Conservation (phyloP, 2,888 invertebrate genomes). For the Liopterus haemorrhoidalis region DNA sequence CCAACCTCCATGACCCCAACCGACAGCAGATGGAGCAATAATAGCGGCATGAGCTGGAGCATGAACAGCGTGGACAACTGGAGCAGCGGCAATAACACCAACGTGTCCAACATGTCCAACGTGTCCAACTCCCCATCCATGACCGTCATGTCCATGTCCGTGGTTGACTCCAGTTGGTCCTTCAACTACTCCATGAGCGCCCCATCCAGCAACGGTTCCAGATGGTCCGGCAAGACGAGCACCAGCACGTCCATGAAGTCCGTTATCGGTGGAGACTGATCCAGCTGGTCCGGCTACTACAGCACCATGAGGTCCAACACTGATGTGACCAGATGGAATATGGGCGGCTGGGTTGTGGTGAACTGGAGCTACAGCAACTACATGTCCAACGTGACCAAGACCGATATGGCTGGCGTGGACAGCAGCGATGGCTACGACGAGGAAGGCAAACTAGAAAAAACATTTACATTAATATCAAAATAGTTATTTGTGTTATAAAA, state of each 20-base stretch:
- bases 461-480: background rate
- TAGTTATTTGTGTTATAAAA: background rate
- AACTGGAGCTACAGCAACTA: too few species aligned
- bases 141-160: constrained; percentile 18
- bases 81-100: constrained; percentile 7
- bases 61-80: constrained; percentile 4
- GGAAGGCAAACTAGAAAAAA: constrained; percentile 12
- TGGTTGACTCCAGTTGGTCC: constrained; percentile 18
- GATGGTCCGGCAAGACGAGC: constrained; percentile 27
- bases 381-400: constrained; percentile 6
- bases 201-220: constrained; percentile 19
- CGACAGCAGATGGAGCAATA: constrained; percentile 9
- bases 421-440: constrained; percentile 13
- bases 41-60: constrained; percentile 8
- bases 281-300: constrained; percentile 22
- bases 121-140: constrained; percentile 7
- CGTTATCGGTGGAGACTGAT: constrained; percentile 16
- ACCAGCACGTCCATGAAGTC: constrained; percentile 23
- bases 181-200: constrained; percentile 11
- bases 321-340: constrained; percentile 13
- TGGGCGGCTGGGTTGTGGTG: too few species aligned
- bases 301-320: constrained; percentile 14
- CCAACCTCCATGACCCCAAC: too few species aligned
- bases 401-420: constrained; percentile 10
- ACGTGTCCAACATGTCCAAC: constrained; percentile 18